A percentile compares a stretch with the other conserved stretches of the same genome.
Conservation (phyloP, 2,797 vertebrate species). For the Pelodytes ibericus region DNA sequence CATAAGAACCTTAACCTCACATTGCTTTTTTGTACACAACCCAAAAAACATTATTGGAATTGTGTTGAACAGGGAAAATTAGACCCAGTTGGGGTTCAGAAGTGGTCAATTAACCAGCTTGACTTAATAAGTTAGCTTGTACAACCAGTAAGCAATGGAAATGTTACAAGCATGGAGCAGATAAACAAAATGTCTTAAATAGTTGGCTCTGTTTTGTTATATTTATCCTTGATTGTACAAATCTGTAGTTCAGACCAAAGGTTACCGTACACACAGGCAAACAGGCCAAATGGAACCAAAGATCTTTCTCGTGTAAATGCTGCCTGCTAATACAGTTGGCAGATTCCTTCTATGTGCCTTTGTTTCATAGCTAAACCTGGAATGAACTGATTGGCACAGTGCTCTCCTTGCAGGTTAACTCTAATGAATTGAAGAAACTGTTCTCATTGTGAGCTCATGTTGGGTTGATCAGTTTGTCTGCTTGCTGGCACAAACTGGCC, state of each 20-base stretch:
- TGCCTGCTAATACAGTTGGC: no score
- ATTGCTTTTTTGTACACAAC: no score
- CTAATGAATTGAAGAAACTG: background rate
- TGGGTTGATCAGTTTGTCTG: background rate
- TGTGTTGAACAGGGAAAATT: no score
- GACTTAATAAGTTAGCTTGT: no score
- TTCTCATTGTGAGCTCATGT: background rate
- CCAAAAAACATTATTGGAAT: no score
- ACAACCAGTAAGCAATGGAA: no score
- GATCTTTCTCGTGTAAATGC: background rate
- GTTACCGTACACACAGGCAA: background rate
- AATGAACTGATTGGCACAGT: constrained; percentile 16
- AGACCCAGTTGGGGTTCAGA: no score
- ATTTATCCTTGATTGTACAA: background rate
- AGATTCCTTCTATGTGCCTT: no score
- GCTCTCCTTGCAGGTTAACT: constrained; percentile 1
- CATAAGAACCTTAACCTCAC: no score
- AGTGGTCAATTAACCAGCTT: no score
- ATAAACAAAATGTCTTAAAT: background rate
- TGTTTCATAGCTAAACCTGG: no score
- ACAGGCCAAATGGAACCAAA: background rate
- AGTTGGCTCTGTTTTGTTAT: background rate
- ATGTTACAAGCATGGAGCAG: background rate
- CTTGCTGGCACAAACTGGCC: background rate
- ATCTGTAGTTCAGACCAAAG: background rate